Percentiles rank a stretch among this genome's conserved stretches.
phyloP scores from a whole-genome alignment of 2,888 invertebrate species.

The Agrotis exclamationis region DNA sequence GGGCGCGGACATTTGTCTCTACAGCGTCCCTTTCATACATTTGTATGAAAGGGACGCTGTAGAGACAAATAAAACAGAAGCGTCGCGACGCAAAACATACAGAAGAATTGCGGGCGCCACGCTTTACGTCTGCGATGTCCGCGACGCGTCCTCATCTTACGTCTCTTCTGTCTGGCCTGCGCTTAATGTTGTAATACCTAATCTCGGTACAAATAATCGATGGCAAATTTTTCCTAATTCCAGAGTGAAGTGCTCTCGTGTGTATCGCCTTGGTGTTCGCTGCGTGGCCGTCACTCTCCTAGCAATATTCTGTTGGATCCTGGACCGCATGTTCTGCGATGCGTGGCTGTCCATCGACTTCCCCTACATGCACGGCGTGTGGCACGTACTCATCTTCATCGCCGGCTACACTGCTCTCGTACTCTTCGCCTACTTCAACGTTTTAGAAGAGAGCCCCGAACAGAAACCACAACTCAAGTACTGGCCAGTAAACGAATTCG shows the following conservation, averaged over 20 bases:
- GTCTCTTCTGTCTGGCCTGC: too few species aligned
- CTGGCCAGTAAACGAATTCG: slow-evolving; percentile 95
- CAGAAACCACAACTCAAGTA: slow-evolving; percentile 93
- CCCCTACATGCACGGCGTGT: slow-evolving; percentile 95
- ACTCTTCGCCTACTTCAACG: slow-evolving; percentile 95
- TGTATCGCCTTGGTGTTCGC: slow-evolving; percentile 94
- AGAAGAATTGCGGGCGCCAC: too few species aligned
- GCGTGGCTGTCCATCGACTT: slow-evolving; percentile 95
- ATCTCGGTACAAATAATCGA: not conserved
- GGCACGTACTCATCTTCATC: slow-evolving; percentile 96
- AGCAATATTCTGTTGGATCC: slow-evolving; percentile 95
- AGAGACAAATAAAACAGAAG: too few species aligned
- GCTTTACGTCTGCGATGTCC: too few species aligned
- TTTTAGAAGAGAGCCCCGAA: slow-evolving; percentile 93
- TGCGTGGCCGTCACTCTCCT: slow-evolving; percentile 93
- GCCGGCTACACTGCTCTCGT: slow-evolving; percentile 95
- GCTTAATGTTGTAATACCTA: too few species aligned
- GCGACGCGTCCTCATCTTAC: too few species aligned
- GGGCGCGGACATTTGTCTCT: too few species aligned
- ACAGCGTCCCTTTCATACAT: too few species aligned
- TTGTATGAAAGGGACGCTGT: too few species aligned
- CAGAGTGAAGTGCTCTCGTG: slow-evolving; percentile 92
- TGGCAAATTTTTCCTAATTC: slow-evolving; percentile 57
- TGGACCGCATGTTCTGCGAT: slow-evolving; percentile 95
- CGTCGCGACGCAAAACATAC: too few species aligned